Conservation (phyloP, 2,888 invertebrate genomes). For the Dorcus hopei region DNA sequence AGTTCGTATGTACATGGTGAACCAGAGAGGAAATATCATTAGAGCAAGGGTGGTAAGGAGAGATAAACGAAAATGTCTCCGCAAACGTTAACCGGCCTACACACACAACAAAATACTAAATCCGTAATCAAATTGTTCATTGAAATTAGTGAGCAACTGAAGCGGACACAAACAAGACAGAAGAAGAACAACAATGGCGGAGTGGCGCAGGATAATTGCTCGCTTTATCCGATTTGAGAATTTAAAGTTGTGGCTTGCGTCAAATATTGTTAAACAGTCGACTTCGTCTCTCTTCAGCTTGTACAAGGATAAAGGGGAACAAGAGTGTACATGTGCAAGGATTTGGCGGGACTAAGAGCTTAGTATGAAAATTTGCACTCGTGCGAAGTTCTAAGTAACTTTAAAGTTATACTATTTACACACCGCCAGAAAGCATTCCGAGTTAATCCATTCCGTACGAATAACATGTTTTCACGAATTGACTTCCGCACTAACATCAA, state of each 20-base stretch:
- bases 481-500: too few relatives aligned
- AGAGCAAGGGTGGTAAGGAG: too few relatives aligned
- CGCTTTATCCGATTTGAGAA: constrained; percentile 25
- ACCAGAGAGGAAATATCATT: too few relatives aligned
- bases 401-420: background rate
- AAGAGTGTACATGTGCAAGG: background rate
- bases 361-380: background rate
- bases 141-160: constrained; percentile 25
- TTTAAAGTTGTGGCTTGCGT: constrained; percentile 14
- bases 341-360: background rate
- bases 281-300: background rate
- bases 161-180: constrained; percentile 17
- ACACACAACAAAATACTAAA: constrained; percentile 30
- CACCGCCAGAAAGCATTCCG: background rate
- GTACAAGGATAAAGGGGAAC: background rate
- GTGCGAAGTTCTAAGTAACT: background rate
- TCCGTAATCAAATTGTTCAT: constrained; percentile 32
- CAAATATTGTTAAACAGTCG: background rate
- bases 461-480: too few relatives aligned
- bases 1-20: too few relatives aligned
- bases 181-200: constrained; percentile 19
- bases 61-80: constrained; percentile 6
- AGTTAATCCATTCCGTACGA: too few relatives aligned
- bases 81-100: constrained; percentile 18
- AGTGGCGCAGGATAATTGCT: constrained; percentile 24